Base-by-base conservation (phyloP, 2,113 vertebrate genomes). In the Leptobrachium ailaonicum region DNA sequence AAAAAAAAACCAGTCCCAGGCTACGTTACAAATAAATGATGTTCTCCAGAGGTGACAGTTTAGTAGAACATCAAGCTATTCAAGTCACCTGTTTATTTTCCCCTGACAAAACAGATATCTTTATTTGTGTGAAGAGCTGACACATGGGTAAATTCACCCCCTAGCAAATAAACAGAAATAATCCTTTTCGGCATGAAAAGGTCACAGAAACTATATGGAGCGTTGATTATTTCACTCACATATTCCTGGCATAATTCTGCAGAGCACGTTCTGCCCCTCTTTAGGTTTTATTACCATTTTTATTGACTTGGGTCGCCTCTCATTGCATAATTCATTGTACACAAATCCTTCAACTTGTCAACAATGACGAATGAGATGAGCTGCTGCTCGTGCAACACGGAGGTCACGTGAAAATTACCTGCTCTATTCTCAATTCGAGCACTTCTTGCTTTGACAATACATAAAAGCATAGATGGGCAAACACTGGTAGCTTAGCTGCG, bases 211-310 rank as follows among this genome's bases (percentile, higher is more conserved):
- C 40, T 58, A 60, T 32, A 7, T 50, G 14, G 4, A 56, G 42
- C 62, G 20, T 10, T 42, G 60, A 68, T 73, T 71, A 74, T 58
- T 68, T 67, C 42, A 8, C 14, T 43, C 63, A 71, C 32, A 42
- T 72, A 64, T 50, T 72, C 56, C 50, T 13, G 72, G 14, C 11
- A n/a, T 66, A n/a, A 58, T 64, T 14, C 70, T 56, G 70, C 41
- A 20, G 32, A 32, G 60, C 60, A 73, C 41, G 14, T 67, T 67
- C 63, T 66, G 60, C 73, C 50, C 45, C 70, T 63, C 67, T 44
- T 56, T 56, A 73, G 50, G 71, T 74, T 74, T 80, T 67, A 73
- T 67, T 73, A 67, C 62, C 78, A 74, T 73, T 60, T 67, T 80
- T 73, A 73, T 74, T 80, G 78, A 74, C 78, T 71, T 79, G 60